phyloP scores from a whole-genome alignment of 2,797 vertebrate species.

The Enteromius trimaculatus region DNA sequence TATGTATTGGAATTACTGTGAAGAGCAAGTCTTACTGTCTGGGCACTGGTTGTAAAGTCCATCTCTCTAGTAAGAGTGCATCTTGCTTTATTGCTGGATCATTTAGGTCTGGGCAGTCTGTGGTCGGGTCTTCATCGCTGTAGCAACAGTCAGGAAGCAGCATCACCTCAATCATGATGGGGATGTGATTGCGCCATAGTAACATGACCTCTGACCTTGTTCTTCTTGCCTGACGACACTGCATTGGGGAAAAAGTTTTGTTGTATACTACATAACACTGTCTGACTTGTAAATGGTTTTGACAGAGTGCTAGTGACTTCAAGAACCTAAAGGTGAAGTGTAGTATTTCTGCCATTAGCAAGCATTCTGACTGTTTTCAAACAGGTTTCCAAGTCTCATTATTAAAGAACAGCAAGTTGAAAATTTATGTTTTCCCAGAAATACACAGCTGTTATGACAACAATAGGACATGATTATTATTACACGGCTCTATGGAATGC shows the following conservation, averaged over 20 bases:
- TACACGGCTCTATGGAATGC: too few relatives aligned
- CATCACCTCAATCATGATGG: conserved; percentile 99
- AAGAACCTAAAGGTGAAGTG: neutral
- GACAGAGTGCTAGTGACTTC: neutral
- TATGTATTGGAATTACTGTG: neutral
- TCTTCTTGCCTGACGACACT: conserved; percentile 95
- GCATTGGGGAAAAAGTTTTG: conserved; percentile 23
- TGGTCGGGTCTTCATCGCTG: conserved; percentile 90
- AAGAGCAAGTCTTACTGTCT: conserved; percentile 85
- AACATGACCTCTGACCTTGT: conserved; percentile 93
- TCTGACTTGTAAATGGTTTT: neutral
- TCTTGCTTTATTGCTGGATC: conserved; percentile 98
- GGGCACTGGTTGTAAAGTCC: conserved; percentile 94
- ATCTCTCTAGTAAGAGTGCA: conserved; percentile 93
- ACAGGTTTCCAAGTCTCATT: neutral
- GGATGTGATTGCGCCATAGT: conserved; percentile 95
- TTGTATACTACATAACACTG: neutral
- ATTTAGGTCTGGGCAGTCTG: conserved; percentile 88
- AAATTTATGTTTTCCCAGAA: neutral
- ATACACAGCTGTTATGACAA: neutral
- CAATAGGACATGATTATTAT: neutral
- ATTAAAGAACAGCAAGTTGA: neutral
- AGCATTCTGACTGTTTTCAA: neutral
- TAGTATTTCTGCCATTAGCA: neutral
- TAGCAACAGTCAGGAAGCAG: conserved; percentile 98